These are phyloP conservation scores for Leptopilina syphax DNA, from an alignment of 2,888 invertebrate species.

Conservation along the genomic window DNA sequence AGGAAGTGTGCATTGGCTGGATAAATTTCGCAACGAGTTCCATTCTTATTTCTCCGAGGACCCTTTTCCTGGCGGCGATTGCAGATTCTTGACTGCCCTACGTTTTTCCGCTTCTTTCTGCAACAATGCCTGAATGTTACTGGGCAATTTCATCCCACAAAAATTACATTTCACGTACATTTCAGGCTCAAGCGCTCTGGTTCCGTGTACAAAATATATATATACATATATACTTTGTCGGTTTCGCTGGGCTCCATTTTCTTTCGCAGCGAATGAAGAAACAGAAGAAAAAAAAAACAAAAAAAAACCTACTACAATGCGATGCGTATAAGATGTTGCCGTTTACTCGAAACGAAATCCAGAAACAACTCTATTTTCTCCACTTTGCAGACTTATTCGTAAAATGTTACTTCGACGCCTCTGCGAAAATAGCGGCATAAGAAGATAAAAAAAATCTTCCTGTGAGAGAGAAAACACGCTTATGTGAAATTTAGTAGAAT, in stretches of 20 bases:
- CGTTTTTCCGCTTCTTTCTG: slow-evolving; percentile 40
- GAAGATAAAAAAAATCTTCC: neutral
- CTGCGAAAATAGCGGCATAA: slow-evolving; percentile 9
- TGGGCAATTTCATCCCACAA: slow-evolving; percentile 64
- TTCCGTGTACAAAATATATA: neutral
- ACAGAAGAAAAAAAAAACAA: neutral
- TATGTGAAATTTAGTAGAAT: slow-evolving; percentile 10
- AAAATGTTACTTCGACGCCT: slow-evolving; percentile 13
- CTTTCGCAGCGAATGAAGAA: slow-evolving; percentile 40
- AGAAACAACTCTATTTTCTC: slow-evolving; percentile 29
- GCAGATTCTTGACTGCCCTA: slow-evolving; percentile 45
- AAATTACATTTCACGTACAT: slow-evolving; percentile 62
- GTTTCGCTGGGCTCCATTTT: slow-evolving; percentile 23
- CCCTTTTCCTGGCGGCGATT: slow-evolving; percentile 54
- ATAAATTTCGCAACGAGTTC: slow-evolving; percentile 62
- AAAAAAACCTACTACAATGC: slow-evolving; percentile 1
- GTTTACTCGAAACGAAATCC: slow-evolving; percentile 46
- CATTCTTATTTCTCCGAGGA: slow-evolving; percentile 66
- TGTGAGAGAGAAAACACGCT: neutral
- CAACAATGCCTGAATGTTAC: slow-evolving; percentile 47
- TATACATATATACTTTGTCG: neutral
- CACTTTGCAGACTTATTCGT: neutral
- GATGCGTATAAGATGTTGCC: slow-evolving; percentile 47
- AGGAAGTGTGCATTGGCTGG: slow-evolving; percentile 47
- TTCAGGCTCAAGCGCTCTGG: slow-evolving; percentile 42